Conservation (phyloP, 2,888 invertebrate genomes). For the Dusona sp. region DNA sequence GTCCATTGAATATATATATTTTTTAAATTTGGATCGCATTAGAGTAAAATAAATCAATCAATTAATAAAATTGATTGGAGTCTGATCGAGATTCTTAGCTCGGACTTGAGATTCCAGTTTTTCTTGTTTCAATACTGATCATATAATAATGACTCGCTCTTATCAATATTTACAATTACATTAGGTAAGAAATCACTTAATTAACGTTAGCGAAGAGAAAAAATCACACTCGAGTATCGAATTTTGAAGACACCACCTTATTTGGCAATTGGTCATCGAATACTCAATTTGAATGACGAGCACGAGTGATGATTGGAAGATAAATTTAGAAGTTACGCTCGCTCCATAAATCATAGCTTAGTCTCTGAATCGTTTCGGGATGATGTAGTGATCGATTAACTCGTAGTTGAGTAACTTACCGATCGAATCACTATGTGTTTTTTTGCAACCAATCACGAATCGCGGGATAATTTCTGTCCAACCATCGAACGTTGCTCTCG, state of each 20-base stretch:
- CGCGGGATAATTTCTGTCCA: conserved; percentile 90
- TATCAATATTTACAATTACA: conserved; percentile 78
- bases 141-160: conserved; percentile 69
- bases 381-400: conserved; percentile 29
- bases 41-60: not conserved
- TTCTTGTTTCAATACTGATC: conserved; percentile 52
- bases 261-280: conserved; percentile 48
- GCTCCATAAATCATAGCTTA: conserved; percentile 28
- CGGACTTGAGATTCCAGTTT: conserved; percentile 8
- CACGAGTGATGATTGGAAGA: conserved; percentile 44
- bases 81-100: conserved; percentile 15
- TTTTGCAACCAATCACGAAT: conserved; percentile 90
- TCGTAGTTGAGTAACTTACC: conserved; percentile 4
- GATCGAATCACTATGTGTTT: conserved; percentile 73
- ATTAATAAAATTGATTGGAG: not conserved
- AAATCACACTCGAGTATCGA: conserved; percentile 39
- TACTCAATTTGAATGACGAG: conserved; percentile 36
- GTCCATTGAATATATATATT: no score
- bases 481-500: conserved; percentile 94
- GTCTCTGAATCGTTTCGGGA: conserved; percentile 30
- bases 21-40: not conserved
- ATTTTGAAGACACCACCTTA: conserved; percentile 33
- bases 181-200: conserved; percentile 71
- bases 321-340: not conserved
- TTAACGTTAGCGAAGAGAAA: conserved; percentile 28